These are phyloP conservation scores for Aythya baeri DNA, from an alignment of 2,113 vertebrate genomes.

Conservation along the genomic window DNA sequence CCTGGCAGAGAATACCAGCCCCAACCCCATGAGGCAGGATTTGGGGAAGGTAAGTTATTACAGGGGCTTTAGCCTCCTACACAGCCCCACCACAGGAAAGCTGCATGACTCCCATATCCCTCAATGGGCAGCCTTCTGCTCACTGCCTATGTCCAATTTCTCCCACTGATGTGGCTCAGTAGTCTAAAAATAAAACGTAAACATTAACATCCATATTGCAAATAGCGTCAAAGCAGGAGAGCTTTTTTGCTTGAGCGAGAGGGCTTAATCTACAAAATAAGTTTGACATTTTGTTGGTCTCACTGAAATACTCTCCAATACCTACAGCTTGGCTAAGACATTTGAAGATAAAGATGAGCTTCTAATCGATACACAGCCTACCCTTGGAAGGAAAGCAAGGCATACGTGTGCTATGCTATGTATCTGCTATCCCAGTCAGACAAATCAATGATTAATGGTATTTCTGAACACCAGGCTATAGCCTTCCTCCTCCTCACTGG, in stretches of 20 bases:
- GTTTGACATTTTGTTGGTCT: not conserved
- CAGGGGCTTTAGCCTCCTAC: not conserved
- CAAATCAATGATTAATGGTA: not conserved
- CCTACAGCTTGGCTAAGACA: conserved; percentile 1
- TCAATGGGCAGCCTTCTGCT: not conserved
- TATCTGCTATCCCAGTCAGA: not conserved
- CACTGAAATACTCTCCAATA: not conserved
- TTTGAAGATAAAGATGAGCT: conserved; percentile 18
- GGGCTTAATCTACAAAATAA: conserved; percentile 12
- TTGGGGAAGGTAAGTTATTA: not conserved
- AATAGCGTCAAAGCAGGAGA: not conserved
- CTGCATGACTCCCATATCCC: not conserved
- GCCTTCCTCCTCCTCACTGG: not conserved
- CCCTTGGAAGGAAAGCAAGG: not conserved
- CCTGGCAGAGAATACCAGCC: not conserved
- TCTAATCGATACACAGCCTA: not conserved
- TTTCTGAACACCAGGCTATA: not conserved
- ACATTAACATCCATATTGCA: not conserved
- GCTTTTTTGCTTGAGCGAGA: not conserved
- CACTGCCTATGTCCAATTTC: not conserved
- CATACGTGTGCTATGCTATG: not conserved
- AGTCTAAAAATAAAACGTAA: conserved; percentile 33
- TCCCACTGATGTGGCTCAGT: not conserved
- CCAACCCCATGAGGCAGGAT: not conserved
- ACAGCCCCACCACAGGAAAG: not conserved